Evolutionary conservation across 2,797 vertebrate genomes (phyloP), one percentile per base, ranked within the genome.

Genomic region (Rhyacichthys aspro): DNA sequence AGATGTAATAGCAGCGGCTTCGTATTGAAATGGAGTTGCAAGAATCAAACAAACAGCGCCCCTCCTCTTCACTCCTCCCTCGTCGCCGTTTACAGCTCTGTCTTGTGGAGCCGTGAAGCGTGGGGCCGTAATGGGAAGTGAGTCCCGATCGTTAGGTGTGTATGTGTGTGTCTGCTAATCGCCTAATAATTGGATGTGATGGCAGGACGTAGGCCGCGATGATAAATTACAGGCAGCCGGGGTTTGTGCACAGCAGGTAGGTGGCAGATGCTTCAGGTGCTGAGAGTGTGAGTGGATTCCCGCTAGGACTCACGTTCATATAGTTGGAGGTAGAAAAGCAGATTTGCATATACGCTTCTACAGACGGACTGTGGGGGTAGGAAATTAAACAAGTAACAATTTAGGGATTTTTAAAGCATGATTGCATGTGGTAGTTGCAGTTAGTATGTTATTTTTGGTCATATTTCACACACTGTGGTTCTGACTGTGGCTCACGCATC

Each of bases 111-210:
- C 11, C 32, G 0, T 44, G 63, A 74, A 43, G 61, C 36, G 45
- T 55, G 67, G 46, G 59, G 43, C 11, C 10, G 48, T 74, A 56
- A 81, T 82, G 70, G 37, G 46, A 73, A 70, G 59, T 28, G 74
- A 77, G 46, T 52, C 55, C 0, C 55, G 58, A 53, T 78, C 63
- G 69, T 76, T 77, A 70, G 64, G 16, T 55, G 50, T 55, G 73
- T 45, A 5, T 23, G 59, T 33, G 74, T 56, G 71, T 37, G 61
- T 73, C 74, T 78, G 74, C 72, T 86, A 88, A 90, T 88, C 52
- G 65, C 38, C 76, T 83, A 76, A 77, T 88, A 90, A 89, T 88
- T 89, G 78, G 71, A 84, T 82, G 82, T 74, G 86, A 83, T 74
- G 77, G 79, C 72, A 57, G 71, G 65, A 74, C 49, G 78, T 70